Evolutionary conservation across 1,140 invertebrate genomes (phyloP).

Genomic region (Sycophila sp.): DNA sequence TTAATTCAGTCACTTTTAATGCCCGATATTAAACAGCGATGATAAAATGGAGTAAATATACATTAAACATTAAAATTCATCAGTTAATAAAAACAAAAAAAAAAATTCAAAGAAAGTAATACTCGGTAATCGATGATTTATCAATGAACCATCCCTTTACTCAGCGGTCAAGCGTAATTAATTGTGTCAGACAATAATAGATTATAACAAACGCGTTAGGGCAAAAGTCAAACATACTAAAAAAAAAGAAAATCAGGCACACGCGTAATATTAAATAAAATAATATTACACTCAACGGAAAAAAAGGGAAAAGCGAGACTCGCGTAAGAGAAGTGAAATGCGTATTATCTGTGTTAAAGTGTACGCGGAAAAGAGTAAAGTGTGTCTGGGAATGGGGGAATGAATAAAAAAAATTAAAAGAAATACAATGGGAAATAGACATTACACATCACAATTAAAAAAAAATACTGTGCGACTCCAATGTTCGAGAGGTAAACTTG

Average conservation of each 20-base stretch:
- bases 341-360: background rate
- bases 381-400: background rate
- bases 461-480: background rate
- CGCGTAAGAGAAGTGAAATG: background rate
- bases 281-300: too few species aligned
- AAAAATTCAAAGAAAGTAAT: background rate
- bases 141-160: conserved; percentile 5
- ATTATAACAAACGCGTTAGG: conserved; percentile 39
- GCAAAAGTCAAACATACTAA: conserved; percentile 19
- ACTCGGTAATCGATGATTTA: conserved; percentile 21
- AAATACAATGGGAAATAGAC: background rate
- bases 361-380: background rate
- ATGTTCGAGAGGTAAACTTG: conserved; percentile 25
- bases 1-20: too few species aligned
- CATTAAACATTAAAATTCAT: too few species aligned
- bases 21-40: too few species aligned
- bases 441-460: background rate
- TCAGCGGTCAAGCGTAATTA: conserved; percentile 12
- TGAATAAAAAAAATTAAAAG: background rate
- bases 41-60: too few species aligned
- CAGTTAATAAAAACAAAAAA: too few species aligned
- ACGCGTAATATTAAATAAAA: background rate
- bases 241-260: background rate
- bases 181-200: conserved; percentile 45
- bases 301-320: background rate